Base-by-base conservation (phyloP, 2,888 invertebrate genomes). In the Apodemia mormo region DNA sequence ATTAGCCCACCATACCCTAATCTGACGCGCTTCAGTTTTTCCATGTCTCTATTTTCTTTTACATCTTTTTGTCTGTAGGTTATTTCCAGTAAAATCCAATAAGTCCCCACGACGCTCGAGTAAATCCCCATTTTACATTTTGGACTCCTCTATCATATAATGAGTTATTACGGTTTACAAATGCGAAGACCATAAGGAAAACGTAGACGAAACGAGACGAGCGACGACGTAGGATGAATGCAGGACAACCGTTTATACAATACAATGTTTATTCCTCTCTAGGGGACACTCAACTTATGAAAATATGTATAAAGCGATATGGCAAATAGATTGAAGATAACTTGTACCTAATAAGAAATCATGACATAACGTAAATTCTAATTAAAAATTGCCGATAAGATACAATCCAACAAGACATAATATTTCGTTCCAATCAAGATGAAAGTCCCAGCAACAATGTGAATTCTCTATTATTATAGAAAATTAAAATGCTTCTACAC, bases 301-400 rank as follows among this genome's bases (percentile, higher is more conserved):
- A 12, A 45, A 45, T 43, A 43, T 43, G 14, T 49, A 14, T 49
- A 3, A 49, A 49, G 4, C 14, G 0, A 14, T 14, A 14, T 49
- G 49, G 49, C 49, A 12, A 12, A 14, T 49, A 14, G 49, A 12
- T 12, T 49, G 14, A 14, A 49, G 49, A 49, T 49, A 49, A 49
- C 49, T 8, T 14, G 49, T 49, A 49, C 14, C 14, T 49, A 12
- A 73, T 71, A 73, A 65, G 69, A 71, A 22, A n/a, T n/a, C 52
- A 52, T 52, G 52, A 52, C 52, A 52, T 22, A 52, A 52, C 52
- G 52, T 52, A 52, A 52, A 52, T 52, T 52, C 52, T 52, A 52
- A 52, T 52, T 52, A 52, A 52, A 52, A 52, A 52, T 52, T 22
- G 2, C 22, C 22, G 52, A 52, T 52, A 52, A 52, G 52, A 52